Evolutionary conservation across 2,797 vertebrate species (phyloP).

Genomic region (Diceros bicornis): DNA sequence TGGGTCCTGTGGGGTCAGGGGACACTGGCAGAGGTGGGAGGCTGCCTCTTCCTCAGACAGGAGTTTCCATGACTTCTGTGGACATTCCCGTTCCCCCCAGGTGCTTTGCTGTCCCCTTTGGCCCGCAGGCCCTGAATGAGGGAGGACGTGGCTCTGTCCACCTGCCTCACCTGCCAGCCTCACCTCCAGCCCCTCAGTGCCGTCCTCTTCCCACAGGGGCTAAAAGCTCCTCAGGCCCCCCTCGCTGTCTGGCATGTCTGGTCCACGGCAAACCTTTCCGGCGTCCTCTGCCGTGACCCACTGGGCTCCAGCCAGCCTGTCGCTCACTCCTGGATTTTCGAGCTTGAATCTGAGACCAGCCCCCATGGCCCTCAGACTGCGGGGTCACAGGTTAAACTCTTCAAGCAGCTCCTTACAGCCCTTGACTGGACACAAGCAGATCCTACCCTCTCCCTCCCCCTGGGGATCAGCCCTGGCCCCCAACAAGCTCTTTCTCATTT

Average conservation of each 20-base stretch:
- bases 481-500: background rate
- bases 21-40: background rate
- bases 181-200: accelerated
- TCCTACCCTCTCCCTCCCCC: background rate
- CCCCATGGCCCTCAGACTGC: background rate
- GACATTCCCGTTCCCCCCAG: background rate
- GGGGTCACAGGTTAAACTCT: background rate
- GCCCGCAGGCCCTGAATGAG: background rate
- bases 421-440: background rate
- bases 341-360: background rate
- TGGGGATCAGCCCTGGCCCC: background rate
- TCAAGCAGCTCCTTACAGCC: background rate
- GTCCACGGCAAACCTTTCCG: no score
- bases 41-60: background rate
- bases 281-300: no score
- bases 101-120: background rate
- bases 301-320: background rate
- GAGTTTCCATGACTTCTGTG: background rate
- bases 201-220: background rate
- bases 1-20: background rate
- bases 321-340: background rate
- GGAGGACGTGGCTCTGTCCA: background rate
- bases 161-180: background rate
- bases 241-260: no score
- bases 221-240: background rate